phyloP scores from a whole-genome alignment of 1,140 invertebrate species.

The Aphis craccivora region DNA sequence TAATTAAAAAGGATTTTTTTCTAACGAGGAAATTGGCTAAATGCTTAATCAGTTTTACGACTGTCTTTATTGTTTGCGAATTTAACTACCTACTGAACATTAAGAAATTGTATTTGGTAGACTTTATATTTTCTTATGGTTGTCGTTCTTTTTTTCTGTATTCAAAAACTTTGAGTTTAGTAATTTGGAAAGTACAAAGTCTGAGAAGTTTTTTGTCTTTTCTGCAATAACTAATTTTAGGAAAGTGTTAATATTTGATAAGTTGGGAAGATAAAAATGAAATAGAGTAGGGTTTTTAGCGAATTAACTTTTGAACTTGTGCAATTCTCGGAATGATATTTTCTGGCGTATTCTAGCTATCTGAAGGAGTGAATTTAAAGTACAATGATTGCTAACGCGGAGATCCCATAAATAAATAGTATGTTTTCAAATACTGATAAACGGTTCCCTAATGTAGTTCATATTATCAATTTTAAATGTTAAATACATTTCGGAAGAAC shows the following conservation, averaged over 20 bases:
- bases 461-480: background rate
- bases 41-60: slow-evolving; percentile 20
- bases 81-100: slow-evolving; percentile 30
- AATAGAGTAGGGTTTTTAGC: background rate
- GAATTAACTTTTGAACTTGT: slow-evolving; percentile 20
- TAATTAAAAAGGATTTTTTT: slow-evolving; percentile 17
- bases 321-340: background rate
- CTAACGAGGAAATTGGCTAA: background rate
- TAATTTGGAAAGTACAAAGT: slow-evolving; percentile 27
- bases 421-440: background rate
- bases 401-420: background rate
- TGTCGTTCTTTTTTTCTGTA: background rate
- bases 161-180: slow-evolving; percentile 8
- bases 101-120: slow-evolving; percentile 25
- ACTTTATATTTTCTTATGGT: background rate
- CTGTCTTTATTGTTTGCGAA: background rate
- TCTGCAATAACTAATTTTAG: slow-evolving; percentile 21
- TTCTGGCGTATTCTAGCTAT: background rate
- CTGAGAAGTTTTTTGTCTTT: background rate
- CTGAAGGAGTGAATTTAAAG: background rate
- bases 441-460: background rate
- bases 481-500: background rate
- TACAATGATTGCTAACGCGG: background rate
- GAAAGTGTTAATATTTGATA: slow-evolving; percentile 14
- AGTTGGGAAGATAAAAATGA: background rate